A percentile compares a stretch with the other conserved stretches of the same genome.
These are phyloP conservation scores for Pseudomyrmex sp. DNA, from an alignment of 1,140 invertebrate genomes.

Conservation along the genomic window DNA sequence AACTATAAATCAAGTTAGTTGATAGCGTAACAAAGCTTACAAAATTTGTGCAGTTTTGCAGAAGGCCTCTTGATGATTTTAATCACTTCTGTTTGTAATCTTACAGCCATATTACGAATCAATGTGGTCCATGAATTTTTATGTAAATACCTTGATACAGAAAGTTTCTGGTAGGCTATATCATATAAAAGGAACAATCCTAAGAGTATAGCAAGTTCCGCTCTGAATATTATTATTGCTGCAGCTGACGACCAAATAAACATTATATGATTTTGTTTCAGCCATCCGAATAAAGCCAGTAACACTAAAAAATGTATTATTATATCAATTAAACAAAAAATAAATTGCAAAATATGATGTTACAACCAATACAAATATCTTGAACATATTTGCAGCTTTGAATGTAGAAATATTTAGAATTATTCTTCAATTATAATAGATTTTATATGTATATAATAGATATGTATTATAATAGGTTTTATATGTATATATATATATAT, in stretches of 20 bases:
- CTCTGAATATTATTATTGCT: slow-evolving; percentile 96
- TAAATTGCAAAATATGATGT: not conserved
- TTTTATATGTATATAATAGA: too few species aligned
- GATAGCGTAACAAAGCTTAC: slow-evolving; percentile 66
- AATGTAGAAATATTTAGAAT: too few species aligned
- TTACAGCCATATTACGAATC: slow-evolving; percentile 69
- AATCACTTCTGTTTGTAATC: slow-evolving; percentile 71
- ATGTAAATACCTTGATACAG: slow-evolving; percentile 82
- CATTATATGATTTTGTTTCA: slow-evolving; percentile 90
- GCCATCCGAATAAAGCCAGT: slow-evolving; percentile 93
- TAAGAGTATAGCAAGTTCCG: slow-evolving; percentile 95
- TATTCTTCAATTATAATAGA: too few species aligned
- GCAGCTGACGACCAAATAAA: slow-evolving; percentile 95
- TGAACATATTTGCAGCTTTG: too few species aligned
- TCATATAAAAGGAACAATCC: slow-evolving; percentile 95
- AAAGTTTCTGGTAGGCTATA: slow-evolving; percentile 86
- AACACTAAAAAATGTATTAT: slow-evolving; percentile 90
- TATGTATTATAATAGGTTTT: too few species aligned
- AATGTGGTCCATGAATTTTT: slow-evolving; percentile 65
- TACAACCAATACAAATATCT: not conserved
- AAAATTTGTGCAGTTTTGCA: slow-evolving; percentile 69
- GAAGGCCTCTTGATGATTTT: slow-evolving; percentile 65
- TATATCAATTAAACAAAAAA: slow-evolving; percentile 43
- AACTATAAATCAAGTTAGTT: slow-evolving; percentile 25
- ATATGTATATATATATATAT: too few species aligned